Conservation (phyloP, 1,140 invertebrate species). For the Laupala kohalensis region DNA sequence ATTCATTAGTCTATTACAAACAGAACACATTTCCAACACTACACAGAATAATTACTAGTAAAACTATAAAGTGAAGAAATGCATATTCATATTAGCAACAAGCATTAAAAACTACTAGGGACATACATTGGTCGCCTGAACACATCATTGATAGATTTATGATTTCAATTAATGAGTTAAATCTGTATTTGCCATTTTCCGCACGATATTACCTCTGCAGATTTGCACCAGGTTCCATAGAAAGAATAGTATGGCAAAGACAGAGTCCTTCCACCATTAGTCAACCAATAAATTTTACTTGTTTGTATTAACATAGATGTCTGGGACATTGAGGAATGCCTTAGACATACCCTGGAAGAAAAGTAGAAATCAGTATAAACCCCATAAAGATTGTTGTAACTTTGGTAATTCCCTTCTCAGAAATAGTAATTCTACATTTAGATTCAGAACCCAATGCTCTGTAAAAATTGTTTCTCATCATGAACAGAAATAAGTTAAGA, state of each 20-base stretch:
- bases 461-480: neutral
- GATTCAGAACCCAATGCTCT: neutral
- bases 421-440: neutral
- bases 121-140: conserved; percentile 69
- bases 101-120: neutral
- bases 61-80: no score
- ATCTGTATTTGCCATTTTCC: conserved; percentile 97
- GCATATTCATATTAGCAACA: neutral
- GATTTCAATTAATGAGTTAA: conserved; percentile 80
- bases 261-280: conserved; percentile 95
- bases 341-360: conserved; percentile 62
- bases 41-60: no score
- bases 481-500: neutral
- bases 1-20: no score
- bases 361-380: neutral
- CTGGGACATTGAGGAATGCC: conserved; percentile 98
- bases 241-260: conserved; percentile 81
- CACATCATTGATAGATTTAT: conserved; percentile 88
- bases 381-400: no score
- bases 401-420: no score
- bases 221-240: conserved; percentile 89
- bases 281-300: conserved; percentile 86
- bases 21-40: no score
- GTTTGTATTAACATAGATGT: conserved; percentile 83
- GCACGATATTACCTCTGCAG: conserved; percentile 78